phyloP scores from a whole-genome alignment of 2,113 vertebrate genomes.

The Notechis scutatus region DNA sequence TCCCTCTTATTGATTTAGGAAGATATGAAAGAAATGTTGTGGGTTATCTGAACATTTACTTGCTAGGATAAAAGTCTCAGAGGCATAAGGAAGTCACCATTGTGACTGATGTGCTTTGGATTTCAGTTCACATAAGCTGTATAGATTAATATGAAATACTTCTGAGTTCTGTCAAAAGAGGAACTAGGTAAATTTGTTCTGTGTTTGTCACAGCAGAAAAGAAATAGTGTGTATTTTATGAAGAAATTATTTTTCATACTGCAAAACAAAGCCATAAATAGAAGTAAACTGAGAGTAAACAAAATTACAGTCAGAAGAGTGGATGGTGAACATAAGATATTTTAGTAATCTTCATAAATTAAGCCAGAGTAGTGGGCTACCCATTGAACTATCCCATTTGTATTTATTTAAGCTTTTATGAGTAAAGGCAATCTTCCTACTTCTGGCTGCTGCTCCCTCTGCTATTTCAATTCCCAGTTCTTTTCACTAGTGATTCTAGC shows the following conservation, averaged over 20 bases:
- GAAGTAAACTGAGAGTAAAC: not conserved
- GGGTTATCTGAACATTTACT: not conserved
- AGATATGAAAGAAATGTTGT: not conserved
- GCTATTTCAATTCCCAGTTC: not conserved
- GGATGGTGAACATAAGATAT: not conserved
- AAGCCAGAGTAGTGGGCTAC: not conserved
- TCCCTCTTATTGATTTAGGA: too few relatives aligned
- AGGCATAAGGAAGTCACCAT: not conserved
- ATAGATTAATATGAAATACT: not conserved
- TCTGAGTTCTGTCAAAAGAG: not conserved
- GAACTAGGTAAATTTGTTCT: constrained; percentile 4
- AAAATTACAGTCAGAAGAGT: not conserved
- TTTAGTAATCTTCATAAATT: not conserved
- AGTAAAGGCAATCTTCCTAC: not conserved
- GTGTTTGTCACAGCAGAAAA: not conserved
- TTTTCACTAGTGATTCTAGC: not conserved
- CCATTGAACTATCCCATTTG: not conserved
- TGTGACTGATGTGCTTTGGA: not conserved
- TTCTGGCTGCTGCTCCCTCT: not conserved
- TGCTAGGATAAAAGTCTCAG: not conserved
- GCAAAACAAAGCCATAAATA: constrained; percentile 18
- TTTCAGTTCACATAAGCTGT: not conserved
- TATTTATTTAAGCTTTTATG: not conserved
- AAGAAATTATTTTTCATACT: constrained; percentile 7
- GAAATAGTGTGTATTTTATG: not conserved